phyloP scores from a whole-genome alignment of 1,140 invertebrate genomes.

The Ostrea edulis region DNA sequence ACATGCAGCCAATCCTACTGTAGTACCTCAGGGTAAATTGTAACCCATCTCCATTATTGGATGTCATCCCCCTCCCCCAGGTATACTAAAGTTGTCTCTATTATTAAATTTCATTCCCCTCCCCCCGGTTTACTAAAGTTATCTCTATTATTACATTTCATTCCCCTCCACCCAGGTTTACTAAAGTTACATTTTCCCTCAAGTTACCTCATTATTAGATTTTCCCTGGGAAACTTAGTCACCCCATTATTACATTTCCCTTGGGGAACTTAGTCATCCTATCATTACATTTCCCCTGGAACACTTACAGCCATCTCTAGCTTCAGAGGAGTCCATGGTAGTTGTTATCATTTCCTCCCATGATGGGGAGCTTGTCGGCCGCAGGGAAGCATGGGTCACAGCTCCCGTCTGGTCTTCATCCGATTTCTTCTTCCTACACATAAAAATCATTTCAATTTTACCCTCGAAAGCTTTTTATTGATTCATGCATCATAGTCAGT shows the following conservation, averaged over 20 bases:
- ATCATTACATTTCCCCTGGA: background rate
- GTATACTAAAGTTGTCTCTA: too few species aligned
- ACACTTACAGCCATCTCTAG: conserved; percentile 67
- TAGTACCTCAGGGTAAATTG: too few species aligned
- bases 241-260: background rate
- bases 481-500: too few species aligned
- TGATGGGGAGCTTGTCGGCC: conserved; percentile 69
- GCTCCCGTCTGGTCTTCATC: conserved; percentile 62
- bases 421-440: conserved; percentile 69
- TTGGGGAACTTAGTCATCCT: background rate
- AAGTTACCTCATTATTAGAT: background rate
- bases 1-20: too few species aligned
- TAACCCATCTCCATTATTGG: too few species aligned
- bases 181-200: too few species aligned
- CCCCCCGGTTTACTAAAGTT: too few species aligned
- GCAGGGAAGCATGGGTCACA: conserved; percentile 67
- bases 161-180: background rate
- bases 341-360: conserved; percentile 72
- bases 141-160: background rate
- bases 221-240: background rate
- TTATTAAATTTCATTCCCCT: too few species aligned
- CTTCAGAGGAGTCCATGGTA: conserved; percentile 61
- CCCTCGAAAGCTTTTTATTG: too few species aligned
- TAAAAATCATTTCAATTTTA: conserved; percentile 17
- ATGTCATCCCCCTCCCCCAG: too few species aligned